Conservation (phyloP, 2,888 invertebrate species). For the Hyles lineata region DNA sequence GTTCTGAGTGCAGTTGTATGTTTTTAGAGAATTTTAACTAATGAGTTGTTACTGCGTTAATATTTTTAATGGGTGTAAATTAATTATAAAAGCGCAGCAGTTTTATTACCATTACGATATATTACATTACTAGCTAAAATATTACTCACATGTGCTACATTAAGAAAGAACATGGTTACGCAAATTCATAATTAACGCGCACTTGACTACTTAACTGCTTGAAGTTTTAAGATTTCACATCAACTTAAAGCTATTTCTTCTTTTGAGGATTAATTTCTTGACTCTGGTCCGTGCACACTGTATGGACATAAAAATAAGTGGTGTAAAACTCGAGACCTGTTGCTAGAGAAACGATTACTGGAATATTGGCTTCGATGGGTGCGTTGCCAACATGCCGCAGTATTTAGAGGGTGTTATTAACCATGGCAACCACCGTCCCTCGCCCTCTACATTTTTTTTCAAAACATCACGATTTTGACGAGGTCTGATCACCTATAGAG, state of each 20-base stretch:
- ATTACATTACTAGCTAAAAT: background rate
- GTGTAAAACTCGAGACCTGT: constrained; percentile 65
- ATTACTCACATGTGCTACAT: background rate
- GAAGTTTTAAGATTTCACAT: constrained; percentile 47
- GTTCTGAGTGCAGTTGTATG: background rate
- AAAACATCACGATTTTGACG: constrained; percentile 74
- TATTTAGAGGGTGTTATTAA: constrained; percentile 73
- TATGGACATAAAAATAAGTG: constrained; percentile 62
- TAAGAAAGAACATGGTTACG: constrained; percentile 1
- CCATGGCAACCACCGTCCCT: constrained; percentile 78
- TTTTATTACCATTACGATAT: background rate
- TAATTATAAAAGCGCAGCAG: background rate
- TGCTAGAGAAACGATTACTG: constrained; percentile 64
- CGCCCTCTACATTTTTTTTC: constrained; percentile 70
- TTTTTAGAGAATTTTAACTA: background rate
- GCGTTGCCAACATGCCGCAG: constrained; percentile 52
- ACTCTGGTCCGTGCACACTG: constrained; percentile 53
- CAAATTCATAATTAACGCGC: constrained; percentile 25
- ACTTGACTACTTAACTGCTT: constrained; percentile 38
- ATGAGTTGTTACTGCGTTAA: background rate
- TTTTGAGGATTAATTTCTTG: constrained; percentile 57
- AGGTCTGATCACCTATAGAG: constrained; percentile 80
- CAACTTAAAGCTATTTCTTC: constrained; percentile 52
- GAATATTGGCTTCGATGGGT: constrained; percentile 52
- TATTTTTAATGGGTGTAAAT: background rate